Conservation (phyloP, 2,797 vertebrate genomes). For the Poeciliopsis turneri region DNA sequence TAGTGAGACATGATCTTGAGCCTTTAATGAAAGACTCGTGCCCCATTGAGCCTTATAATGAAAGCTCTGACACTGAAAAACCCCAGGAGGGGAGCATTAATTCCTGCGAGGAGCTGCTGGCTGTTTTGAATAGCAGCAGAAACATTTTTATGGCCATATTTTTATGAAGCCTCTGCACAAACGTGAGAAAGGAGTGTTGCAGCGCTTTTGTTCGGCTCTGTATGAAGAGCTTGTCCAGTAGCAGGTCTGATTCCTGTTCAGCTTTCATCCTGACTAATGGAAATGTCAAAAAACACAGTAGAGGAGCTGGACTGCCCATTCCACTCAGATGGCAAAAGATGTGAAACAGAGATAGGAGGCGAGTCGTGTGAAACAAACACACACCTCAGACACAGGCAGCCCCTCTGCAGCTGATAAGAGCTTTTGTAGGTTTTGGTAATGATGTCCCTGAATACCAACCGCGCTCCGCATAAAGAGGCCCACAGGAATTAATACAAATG, state of each 20-base stretch:
- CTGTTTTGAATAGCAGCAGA: slow-evolving; percentile 35
- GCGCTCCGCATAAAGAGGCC: slow-evolving; percentile 68
- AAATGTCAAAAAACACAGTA: slow-evolving; percentile 70
- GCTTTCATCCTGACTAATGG: slow-evolving; percentile 73
- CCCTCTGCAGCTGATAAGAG: slow-evolving; percentile 70
- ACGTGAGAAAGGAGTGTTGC: slow-evolving; percentile 25
- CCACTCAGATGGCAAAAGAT: slow-evolving; percentile 64
- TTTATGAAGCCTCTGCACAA: not conserved
- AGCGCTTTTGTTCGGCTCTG: slow-evolving; percentile 45
- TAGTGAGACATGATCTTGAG: slow-evolving; percentile 45
- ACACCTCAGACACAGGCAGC: slow-evolving; percentile 15
- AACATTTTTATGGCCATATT: slow-evolving; percentile 1
- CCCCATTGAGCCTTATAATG: slow-evolving; percentile 77
- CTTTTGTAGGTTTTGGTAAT: slow-evolving; percentile 80
- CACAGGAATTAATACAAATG: slow-evolving; percentile 73
- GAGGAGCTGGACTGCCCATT: slow-evolving; percentile 63
- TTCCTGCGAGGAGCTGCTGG: slow-evolving; percentile 48
- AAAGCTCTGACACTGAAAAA: slow-evolving; percentile 71
- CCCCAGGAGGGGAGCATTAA: slow-evolving; percentile 48
- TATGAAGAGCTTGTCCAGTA: slow-evolving; percentile 52
- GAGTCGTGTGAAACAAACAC: slow-evolving; percentile 52
- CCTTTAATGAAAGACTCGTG: slow-evolving; percentile 73
- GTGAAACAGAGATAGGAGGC: slow-evolving; percentile 66
- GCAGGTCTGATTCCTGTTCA: slow-evolving; percentile 54
- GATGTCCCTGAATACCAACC: slow-evolving; percentile 78